Evolutionary conservation across 1,140 invertebrate genomes (phyloP), one percentile per base, ranked within the genome.

Genomic region (Chymomyza costata): DNA sequence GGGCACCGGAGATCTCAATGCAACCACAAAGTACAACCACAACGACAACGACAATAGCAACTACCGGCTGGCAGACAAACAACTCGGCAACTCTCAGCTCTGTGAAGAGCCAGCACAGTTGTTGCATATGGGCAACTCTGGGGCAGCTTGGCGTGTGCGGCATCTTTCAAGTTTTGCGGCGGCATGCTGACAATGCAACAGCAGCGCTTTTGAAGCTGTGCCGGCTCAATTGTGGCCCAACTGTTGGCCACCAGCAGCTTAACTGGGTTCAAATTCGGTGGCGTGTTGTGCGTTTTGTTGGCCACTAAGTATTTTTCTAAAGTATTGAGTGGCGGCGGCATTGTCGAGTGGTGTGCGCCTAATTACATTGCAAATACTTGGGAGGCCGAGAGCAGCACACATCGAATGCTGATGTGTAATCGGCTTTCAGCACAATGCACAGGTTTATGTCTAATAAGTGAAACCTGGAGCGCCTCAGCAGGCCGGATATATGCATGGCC

Each of bases 401-500:
- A 73, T 67, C 68, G 68, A 71, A 65, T 61, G 50, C 44, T 8
- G 7, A n/a, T n/a, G n/a, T n/a, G n/a, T n/a, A n/a, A n/a, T n/a
- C 25, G 25, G 35, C 28, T 13, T n/a, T n/a, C n/a, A n/a, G n/a
- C n/a, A n/a, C n/a, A n/a, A n/a, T n/a, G n/a, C n/a, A n/a, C n/a
- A n/a, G n/a, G n/a, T n/a, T n/a, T n/a, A n/a, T n/a, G n/a, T n/a
- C n/a, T n/a, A n/a, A n/a, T n/a, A n/a, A n/a, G n/a, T n/a, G n/a
- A n/a, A n/a, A n/a, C n/a, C n/a, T n/a, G n/a, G n/a, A n/a, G n/a
- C 18, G 21, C 16, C 6, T 11, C 16, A 14, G 18, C 21, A 25
- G 21, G 73, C 73, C 73, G 73, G 73, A 80, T 68, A 73, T 73
- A 80, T 80, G 73, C 73, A 68, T 80, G 73, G 73, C 68, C 80